phyloP scores from a whole-genome alignment of 2,888 invertebrate species.

The Rotaria socialis region DNA sequence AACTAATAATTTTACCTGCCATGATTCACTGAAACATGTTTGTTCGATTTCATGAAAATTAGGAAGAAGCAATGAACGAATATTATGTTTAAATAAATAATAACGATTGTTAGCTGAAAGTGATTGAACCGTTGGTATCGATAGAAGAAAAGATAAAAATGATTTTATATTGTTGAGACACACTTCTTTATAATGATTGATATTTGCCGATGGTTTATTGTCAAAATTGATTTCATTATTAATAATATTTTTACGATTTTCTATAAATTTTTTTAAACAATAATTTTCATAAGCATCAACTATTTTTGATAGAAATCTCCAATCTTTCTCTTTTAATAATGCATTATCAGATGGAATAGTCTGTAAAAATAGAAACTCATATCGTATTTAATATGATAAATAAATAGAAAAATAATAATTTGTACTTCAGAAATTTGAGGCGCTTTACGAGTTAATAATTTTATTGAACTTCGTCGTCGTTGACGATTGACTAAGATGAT shows the following conservation, averaged over 20 bases:
- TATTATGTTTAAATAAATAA: slow-evolving; percentile 7
- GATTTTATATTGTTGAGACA: background rate
- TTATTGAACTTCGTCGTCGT: background rate
- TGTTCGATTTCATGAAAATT: background rate
- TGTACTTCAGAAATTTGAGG: too few relatives aligned
- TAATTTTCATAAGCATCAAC: background rate
- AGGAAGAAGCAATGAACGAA: background rate
- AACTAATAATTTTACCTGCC: background rate
- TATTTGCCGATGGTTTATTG: background rate
- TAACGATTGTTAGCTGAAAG: background rate
- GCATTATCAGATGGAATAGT: background rate
- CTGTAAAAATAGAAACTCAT: background rate
- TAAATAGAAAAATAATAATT: too few relatives aligned
- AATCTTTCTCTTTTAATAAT: background rate
- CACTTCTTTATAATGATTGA: background rate
- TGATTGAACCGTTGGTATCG: background rate
- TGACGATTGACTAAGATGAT: background rate
- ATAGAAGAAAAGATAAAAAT: background rate
- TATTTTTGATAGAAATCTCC: background rate
- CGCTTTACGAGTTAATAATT: background rate
- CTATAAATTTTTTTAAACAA: background rate
- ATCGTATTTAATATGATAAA: too few relatives aligned
- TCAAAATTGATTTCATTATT: background rate
- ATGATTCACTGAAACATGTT: background rate
- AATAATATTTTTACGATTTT: background rate